Percentiles rank a stretch among this genome's conserved stretches.
These are phyloP conservation scores for Diarsia rubi DNA, from an alignment of 2,888 invertebrate genomes.

Conservation along the genomic window DNA sequence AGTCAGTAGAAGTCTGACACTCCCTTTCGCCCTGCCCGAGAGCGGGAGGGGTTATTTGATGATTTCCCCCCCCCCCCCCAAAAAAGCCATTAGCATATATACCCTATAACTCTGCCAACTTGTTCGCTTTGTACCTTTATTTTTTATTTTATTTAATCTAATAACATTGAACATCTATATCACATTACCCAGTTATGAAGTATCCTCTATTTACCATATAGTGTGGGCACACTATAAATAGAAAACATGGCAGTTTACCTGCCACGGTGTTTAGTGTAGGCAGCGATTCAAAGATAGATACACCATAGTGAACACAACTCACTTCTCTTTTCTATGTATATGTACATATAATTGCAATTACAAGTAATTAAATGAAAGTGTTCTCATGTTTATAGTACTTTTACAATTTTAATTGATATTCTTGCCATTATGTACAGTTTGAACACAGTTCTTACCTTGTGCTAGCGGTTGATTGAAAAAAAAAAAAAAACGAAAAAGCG, in stretches of 20 bases:
- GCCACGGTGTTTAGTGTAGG: constrained; percentile 65
- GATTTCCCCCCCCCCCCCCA: too few relatives aligned
- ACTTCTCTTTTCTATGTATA: constrained; percentile 43
- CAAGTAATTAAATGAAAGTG: constrained; percentile 65
- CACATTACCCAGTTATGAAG: constrained; percentile 26
- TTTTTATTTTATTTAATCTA: background rate
- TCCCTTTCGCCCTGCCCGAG: too few relatives aligned
- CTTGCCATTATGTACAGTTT: constrained; percentile 9
- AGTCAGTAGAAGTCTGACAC: too few relatives aligned
- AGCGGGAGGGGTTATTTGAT: too few relatives aligned
- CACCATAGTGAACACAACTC: constrained; percentile 61
- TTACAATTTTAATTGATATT: constrained; percentile 33
- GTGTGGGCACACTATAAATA: constrained; percentile 74
- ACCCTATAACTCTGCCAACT: background rate
- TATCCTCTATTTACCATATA: constrained; percentile 56
- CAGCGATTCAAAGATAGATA: constrained; percentile 64
- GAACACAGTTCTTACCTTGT: constrained; percentile 13
- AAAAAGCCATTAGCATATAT: background rate
- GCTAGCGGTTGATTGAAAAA: background rate
- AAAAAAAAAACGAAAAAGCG: constrained; percentile 21
- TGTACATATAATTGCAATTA: constrained; percentile 53
- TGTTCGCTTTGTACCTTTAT: background rate
- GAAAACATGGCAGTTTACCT: constrained; percentile 75
- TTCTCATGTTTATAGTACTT: constrained; percentile 48
- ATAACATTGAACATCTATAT: constrained; percentile 18